phyloP scores from a whole-genome alignment of 30 jellyfish, hydroid and myxozoan genomes.

The Rhopilema esculentum region DNA sequence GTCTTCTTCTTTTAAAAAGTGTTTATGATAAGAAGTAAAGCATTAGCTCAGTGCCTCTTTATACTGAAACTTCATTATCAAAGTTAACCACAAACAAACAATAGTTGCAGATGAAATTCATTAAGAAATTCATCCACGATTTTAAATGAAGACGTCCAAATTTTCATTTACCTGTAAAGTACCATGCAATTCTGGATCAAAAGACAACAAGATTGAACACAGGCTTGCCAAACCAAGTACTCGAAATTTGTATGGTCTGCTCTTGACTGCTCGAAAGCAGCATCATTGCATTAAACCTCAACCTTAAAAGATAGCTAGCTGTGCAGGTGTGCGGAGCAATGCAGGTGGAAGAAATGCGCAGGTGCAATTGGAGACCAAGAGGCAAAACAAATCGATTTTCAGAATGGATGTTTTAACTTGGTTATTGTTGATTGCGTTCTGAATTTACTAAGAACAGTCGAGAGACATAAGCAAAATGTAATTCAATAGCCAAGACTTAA shows the following conservation, averaged over 20 bases:
- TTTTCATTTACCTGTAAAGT: not conserved
- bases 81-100: not conserved
- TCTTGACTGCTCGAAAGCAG: not conserved
- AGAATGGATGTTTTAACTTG: not conserved
- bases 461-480: not conserved
- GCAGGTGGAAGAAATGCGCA: not conserved
- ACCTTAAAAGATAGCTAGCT: not conserved
- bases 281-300: not conserved
- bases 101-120: not conserved
- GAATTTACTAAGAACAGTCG: not conserved
- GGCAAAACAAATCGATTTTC: not conserved
- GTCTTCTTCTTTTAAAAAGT: too few relatives aligned
- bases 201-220: too few relatives aligned
- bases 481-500: not conserved
- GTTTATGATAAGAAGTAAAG: too few relatives aligned
- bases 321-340: not conserved
- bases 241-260: too few relatives aligned
- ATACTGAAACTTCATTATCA: not conserved
- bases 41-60: too few relatives aligned
- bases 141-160: not conserved
- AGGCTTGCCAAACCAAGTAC: too few relatives aligned
- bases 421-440: not conserved
- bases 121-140: too few relatives aligned
- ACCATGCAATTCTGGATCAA: too few relatives aligned
- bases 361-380: not conserved